Conservation (phyloP, 2,797 vertebrate genomes). For the Ficedula albicollis region DNA sequence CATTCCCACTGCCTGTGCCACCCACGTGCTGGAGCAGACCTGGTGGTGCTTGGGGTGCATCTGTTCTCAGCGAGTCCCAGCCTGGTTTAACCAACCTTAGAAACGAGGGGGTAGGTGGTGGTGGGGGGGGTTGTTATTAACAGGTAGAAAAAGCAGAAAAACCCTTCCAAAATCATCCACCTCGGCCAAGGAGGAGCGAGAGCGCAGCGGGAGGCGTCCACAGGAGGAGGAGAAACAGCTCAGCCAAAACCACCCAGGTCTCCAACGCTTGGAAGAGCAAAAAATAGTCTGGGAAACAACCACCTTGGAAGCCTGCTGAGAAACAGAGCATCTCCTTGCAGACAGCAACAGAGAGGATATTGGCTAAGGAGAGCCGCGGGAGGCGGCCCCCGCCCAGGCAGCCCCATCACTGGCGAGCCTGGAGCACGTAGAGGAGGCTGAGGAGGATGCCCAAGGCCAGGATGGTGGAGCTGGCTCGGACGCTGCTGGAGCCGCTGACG, state of each 20-base stretch:
- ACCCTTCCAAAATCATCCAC: conserved; percentile 38
- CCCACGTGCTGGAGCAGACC: neutral
- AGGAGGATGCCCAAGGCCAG: conserved; percentile 49
- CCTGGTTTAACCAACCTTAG: conserved; percentile 34
- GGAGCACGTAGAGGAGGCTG: conserved; percentile 59
- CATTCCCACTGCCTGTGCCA: neutral
- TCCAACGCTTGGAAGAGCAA: conserved; percentile 1
- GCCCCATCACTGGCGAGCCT: conserved; percentile 41
- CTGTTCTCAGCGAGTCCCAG: neutral
- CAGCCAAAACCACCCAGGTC: neutral
- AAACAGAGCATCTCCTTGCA: conserved; percentile 42
- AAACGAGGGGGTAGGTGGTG: neutral
- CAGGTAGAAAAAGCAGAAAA: conserved; percentile 64
- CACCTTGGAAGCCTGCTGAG: conserved; percentile 40
- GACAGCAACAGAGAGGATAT: conserved; percentile 41
- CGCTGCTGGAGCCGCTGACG: conserved; percentile 42
- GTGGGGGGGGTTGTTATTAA: neutral
- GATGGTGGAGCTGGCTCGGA: conserved; percentile 7
- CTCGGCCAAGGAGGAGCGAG: conserved; percentile 26
- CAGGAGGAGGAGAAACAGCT: conserved; percentile 1
- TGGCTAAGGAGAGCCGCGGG: conserved; percentile 17
- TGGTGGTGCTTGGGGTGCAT: neutral
- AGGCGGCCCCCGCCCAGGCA: neutral
- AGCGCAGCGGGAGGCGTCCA: conserved; percentile 23
- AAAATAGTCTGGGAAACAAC: conserved; percentile 46